Evolutionary conservation across 2,113 vertebrate species (phyloP).

Genomic region (Rattus rattus): DNA sequence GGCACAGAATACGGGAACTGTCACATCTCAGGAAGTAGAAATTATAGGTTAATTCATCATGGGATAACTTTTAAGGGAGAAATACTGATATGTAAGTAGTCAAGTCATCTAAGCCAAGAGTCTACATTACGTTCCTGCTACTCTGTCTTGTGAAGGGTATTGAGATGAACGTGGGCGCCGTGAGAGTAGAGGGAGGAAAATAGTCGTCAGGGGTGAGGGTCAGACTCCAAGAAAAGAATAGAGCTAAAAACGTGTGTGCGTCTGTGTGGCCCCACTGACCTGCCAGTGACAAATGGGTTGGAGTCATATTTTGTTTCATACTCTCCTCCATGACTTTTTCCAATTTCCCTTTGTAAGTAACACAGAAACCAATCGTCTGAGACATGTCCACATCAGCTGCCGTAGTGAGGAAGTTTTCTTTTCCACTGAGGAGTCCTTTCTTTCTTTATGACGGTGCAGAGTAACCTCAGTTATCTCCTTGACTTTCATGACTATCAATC

Average conservation of each 20-base stretch:
- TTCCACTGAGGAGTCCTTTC: neutral
- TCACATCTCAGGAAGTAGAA: conserved; percentile 57
- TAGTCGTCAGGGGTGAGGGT: neutral
- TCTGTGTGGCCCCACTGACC: neutral
- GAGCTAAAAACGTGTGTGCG: neutral
- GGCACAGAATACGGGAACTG: conserved; percentile 25
- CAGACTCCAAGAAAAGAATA: conserved; percentile 30
- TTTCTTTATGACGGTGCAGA: conserved; percentile 17
- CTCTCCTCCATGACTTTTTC: neutral
- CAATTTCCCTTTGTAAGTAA: neutral
- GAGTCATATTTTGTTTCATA: conserved; percentile 13
- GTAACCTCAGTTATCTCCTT: conserved; percentile 36
- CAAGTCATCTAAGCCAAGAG: conserved; percentile 1
- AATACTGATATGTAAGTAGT: neutral
- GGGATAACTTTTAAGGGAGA: conserved; percentile 30
- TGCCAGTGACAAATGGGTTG: neutral
- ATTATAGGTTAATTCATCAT: conserved; percentile 57
- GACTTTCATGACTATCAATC: conserved; percentile 20
- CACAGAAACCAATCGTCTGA: neutral
- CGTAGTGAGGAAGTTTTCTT: neutral
- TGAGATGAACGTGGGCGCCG: neutral
- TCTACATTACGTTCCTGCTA: neutral
- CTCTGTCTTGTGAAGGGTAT: neutral
- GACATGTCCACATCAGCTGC: neutral
- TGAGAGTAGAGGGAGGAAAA: neutral